phyloP scores from a whole-genome alignment of 1,140 invertebrate genomes.

The Acromyrmex charruanus region DNA sequence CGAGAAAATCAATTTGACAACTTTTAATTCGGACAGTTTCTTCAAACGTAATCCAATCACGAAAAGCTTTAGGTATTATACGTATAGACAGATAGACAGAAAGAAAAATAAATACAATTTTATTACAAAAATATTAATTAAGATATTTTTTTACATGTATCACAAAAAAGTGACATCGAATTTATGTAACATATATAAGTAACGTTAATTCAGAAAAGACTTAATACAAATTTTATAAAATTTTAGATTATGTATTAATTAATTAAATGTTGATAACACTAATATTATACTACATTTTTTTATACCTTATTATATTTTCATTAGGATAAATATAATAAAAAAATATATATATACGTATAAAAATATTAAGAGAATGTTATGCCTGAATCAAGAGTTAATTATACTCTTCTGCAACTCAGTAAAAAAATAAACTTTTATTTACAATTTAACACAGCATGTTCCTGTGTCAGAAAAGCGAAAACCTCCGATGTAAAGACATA shows the following conservation, averaged over 20 bases:
- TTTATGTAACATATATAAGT: constrained; percentile 9
- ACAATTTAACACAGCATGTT: background rate
- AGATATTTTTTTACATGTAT: background rate
- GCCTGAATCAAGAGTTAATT: background rate
- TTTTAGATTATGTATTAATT: constrained; percentile 11
- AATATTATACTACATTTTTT: background rate
- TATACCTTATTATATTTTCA: background rate
- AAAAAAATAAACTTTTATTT: background rate
- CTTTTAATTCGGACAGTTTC: background rate
- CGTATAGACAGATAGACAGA: background rate
- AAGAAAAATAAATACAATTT: constrained; percentile 17
- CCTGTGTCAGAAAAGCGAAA: background rate
- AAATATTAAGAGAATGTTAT: background rate
- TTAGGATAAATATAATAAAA: background rate
- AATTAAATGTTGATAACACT: constrained; percentile 20
- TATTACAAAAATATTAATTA: constrained; percentile 20
- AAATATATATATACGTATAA: background rate
- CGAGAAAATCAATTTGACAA: constrained; percentile 37
- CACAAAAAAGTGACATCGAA: background rate
- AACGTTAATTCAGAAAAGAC: background rate
- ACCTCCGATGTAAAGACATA: background rate
- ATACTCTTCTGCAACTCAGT: background rate
- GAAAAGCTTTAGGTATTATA: background rate
- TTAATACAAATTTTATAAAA: background rate
- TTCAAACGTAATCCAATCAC: constrained; percentile 5